phyloP scores from a whole-genome alignment of 2,797 vertebrate genomes.

The Allobates femoralis region DNA sequence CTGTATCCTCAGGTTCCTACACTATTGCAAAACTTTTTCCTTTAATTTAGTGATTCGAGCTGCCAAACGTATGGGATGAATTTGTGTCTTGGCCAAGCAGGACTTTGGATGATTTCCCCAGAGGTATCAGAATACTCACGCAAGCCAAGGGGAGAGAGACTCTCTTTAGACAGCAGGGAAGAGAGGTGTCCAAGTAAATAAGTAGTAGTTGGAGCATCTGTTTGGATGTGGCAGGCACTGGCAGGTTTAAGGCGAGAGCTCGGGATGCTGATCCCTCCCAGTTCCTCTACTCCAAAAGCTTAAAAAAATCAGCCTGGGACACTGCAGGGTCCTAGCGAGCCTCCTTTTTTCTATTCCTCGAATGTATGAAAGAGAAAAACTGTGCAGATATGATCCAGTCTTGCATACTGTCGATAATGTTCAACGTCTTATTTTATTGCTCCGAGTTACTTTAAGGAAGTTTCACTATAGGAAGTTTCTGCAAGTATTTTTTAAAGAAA shows the following conservation, averaged over 20 bases:
- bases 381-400: not conserved
- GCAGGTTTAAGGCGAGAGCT: slow-evolving; percentile 72
- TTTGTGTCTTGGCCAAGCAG: slow-evolving; percentile 63
- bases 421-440: not conserved
- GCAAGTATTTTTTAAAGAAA: slow-evolving; percentile 10
- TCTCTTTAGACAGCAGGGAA: slow-evolving; percentile 58
- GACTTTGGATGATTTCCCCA: slow-evolving; percentile 58
- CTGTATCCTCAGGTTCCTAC: slow-evolving; percentile 20
- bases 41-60: slow-evolving; percentile 36
- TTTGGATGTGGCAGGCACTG: slow-evolving; percentile 61
- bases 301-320: slow-evolving; percentile 62
- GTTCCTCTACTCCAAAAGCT: slow-evolving; percentile 64
- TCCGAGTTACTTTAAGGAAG: not conserved
- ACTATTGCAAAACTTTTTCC: slow-evolving; percentile 56
- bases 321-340: slow-evolving; percentile 65
- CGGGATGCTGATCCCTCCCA: slow-evolving; percentile 71
- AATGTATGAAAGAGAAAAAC: fast-evolving
- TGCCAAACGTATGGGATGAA: slow-evolving; percentile 28
- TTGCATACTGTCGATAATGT: not conserved
- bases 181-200: slow-evolving; percentile 59
- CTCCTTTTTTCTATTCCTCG: slow-evolving; percentile 1
- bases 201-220: slow-evolving; percentile 75
- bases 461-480: not conserved
- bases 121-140: slow-evolving; percentile 48
- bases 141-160: slow-evolving; percentile 43